phyloP scores from a whole-genome alignment of 2,113 vertebrate genomes.

The Leptocoma aspasia region DNA sequence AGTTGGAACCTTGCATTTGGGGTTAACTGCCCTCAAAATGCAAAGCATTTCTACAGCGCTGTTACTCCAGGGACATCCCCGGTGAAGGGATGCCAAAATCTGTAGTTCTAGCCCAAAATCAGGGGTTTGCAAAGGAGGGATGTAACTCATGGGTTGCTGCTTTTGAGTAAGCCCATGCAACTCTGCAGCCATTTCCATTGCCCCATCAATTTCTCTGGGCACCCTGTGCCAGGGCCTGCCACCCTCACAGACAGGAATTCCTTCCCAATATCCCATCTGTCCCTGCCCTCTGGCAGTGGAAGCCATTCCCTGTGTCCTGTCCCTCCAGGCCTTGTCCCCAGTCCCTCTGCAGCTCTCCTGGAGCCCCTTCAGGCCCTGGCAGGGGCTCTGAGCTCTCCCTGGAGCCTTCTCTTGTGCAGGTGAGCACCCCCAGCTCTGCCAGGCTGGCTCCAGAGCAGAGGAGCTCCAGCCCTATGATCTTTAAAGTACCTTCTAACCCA shows the following conservation, averaged over 20 bases:
- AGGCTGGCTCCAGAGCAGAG: neutral
- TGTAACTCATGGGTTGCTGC: neutral
- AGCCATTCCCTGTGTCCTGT: neutral
- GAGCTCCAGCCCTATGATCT: neutral
- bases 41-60: neutral
- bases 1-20: neutral
- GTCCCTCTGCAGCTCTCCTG: neutral
- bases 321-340: neutral
- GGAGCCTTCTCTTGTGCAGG: neutral
- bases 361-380: neutral
- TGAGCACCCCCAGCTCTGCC: neutral
- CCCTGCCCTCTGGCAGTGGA: neutral
- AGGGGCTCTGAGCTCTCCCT: neutral
- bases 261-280: rapidly evolving
- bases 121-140: neutral
- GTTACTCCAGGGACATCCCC: neutral
- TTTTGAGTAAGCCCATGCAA: neutral
- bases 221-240: neutral
- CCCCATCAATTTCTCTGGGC: neutral
- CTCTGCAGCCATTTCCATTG: neutral
- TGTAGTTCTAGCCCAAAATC: too few species aligned
- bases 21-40: neutral
- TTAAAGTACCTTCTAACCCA: neutral
- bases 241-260: neutral
- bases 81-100: neutral